Evolutionary conservation across 2,797 vertebrate genomes (phyloP), one percentile per base, ranked within the genome.

Genomic region (Microchirus variegatus): DNA sequence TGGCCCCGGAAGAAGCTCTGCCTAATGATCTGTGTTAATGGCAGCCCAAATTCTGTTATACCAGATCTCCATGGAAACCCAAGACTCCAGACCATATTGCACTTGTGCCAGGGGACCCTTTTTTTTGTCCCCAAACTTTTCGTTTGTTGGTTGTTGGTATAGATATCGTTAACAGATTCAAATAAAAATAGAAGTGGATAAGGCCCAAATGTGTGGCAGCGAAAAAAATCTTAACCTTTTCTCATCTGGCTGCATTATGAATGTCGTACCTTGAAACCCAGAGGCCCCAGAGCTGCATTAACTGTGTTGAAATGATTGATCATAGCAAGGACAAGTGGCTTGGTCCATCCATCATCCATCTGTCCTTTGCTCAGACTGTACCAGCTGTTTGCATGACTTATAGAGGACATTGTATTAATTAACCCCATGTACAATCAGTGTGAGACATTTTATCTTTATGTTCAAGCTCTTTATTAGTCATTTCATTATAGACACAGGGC

Each of bases 11-110:
- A 76, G 70, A 81, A 81, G 60, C 75, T 63, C 83, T 91, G 90
- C 85, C 86, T 92, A 92, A 93, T 93, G 91, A 75, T 74, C 82
- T 88, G 86, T 90, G 86, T 70, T 91, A 92, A 92, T 90, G 80
- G 78, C 78, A 77, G 49, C 82, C 78, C 78, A 77, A 86, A 90
- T 86, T 77, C 83, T 82, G 80, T 89, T 82, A 70, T 85, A 85
- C 81, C 68, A 73, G 16, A 72, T 88, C 66, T 67, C 78, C 75
- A 80, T 70, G 81, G 73, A 66, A 90, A 89, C 85, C 16, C 4
- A n/a, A n/a, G 42, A 52, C 68, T 64, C 16, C 35, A 70, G 54
- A 67, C 44, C 69, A 73, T 68, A 62, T 77, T 77, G 49, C 36
- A 43, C 45, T 67, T 59, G 63, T 44, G 31, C 56, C 55, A 59